phyloP scores from a whole-genome alignment of 2,113 vertebrate genomes.

The Daubentonia madagascariensis region DNA sequence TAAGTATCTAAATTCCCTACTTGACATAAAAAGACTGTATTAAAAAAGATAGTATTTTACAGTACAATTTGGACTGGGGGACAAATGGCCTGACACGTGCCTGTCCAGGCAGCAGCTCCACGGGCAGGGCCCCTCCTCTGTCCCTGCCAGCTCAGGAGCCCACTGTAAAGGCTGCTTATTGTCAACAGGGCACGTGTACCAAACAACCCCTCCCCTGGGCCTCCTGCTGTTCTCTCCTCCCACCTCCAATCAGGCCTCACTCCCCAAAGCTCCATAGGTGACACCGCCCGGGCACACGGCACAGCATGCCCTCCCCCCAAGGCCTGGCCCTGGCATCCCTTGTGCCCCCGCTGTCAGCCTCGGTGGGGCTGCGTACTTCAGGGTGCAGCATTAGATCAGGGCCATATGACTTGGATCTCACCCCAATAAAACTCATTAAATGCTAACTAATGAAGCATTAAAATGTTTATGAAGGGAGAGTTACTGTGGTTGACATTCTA shows the following conservation, averaged over 20 bases:
- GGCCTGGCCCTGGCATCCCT: background rate
- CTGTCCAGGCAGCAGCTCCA: background rate
- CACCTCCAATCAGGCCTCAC: too few species aligned
- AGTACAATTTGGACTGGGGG: background rate
- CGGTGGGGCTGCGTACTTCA: background rate
- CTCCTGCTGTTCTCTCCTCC: background rate
- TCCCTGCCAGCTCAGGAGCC: background rate
- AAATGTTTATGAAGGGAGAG: background rate
- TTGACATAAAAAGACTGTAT: background rate
- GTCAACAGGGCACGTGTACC: background rate
- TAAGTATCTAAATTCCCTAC: background rate
- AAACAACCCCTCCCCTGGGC: background rate
- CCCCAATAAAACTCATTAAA: background rate
- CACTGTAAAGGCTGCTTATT: rapidly evolving
- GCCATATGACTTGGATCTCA: background rate
- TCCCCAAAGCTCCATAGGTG: background rate
- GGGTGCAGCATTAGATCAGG: background rate
- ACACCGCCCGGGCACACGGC: background rate
- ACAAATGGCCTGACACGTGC: too few species aligned
- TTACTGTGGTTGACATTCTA: rapidly evolving
- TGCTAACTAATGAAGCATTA: background rate
- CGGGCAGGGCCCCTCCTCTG: rapidly evolving
- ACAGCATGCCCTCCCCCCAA: too few species aligned
- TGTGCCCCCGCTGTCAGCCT: background rate
- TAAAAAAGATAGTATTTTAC: background rate